A percentile compares a stretch with the other conserved stretches of the same genome.
phyloP scores from a whole-genome alignment of 2,888 invertebrate species.

The Drosophila flavopinicola region DNA sequence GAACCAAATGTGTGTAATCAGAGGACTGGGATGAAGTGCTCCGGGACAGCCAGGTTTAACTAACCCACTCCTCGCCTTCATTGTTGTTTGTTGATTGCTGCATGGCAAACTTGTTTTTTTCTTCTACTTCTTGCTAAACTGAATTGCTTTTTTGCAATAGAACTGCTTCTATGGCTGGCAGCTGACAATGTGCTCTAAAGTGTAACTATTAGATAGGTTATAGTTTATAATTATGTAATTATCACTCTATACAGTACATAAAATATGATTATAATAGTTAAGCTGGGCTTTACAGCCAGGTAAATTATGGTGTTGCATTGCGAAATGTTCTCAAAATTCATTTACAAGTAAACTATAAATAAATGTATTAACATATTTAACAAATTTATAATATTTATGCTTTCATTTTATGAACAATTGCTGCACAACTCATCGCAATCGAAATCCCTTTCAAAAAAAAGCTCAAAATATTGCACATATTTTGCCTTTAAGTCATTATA shows the following conservation, averaged over 20 bases:
- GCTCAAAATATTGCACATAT: no score
- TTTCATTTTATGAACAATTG: not conserved
- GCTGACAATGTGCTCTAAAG: constrained; percentile 10
- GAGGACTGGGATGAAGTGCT: constrained; percentile 6
- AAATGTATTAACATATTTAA: no score
- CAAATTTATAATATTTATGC: no score
- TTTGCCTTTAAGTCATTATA: no score
- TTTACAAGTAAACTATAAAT: no score
- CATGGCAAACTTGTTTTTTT: constrained; percentile 5
- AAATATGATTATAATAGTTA: no score
- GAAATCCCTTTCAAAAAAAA: no score
- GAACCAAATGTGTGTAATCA: constrained; percentile 63
- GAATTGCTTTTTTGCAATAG: constrained; percentile 5
- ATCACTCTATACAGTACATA: not conserved
- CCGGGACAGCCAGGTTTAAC: constrained; percentile 6
- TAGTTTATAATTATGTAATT: constrained; percentile 15
- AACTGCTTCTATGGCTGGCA: constrained; percentile 4
- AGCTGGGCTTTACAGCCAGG: no score
- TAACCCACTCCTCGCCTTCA: not conserved
- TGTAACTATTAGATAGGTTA: constrained; percentile 11
- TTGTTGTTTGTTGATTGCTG: not conserved
- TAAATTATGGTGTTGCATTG: no score
- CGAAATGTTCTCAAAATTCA: no score
- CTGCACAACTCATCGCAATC: no score
- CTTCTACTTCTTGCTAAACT: not conserved